Conservation (phyloP, 2,888 invertebrate genomes). For the Ypsolopha sequella region DNA sequence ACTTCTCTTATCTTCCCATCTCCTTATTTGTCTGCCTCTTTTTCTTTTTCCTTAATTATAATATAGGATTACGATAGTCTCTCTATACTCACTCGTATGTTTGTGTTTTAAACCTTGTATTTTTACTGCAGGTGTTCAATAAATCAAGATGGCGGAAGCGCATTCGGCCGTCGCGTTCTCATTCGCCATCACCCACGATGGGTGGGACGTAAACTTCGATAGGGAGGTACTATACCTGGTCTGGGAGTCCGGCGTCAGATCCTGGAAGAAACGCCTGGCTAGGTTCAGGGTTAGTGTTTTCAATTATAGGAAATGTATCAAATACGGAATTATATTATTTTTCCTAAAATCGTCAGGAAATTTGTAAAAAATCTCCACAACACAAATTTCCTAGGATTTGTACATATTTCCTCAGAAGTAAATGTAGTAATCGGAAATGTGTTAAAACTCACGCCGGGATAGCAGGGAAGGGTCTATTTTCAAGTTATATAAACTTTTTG, state of each 20-base stretch:
- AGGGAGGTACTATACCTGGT: slow-evolving; percentile 95
- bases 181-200: slow-evolving; percentile 97
- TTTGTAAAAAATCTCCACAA: too few relatives aligned
- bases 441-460: too few relatives aligned
- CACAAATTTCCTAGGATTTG: too few relatives aligned
- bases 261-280: slow-evolving; percentile 94
- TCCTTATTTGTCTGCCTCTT: background rate
- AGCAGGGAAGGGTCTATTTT: too few relatives aligned
- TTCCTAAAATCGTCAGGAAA: too few relatives aligned
- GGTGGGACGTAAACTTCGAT: slow-evolving; percentile 98
- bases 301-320: background rate
- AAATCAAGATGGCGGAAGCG: slow-evolving; percentile 91
- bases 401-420: too few relatives aligned
- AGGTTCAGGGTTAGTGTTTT: slow-evolving; percentile 84
- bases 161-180: slow-evolving; percentile 98
- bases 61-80: background rate
- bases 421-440: too few relatives aligned
- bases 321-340: too few relatives aligned
- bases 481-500: too few relatives aligned
- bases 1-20: background rate
- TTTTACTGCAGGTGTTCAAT: background rate
- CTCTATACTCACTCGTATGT: background rate
- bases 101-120: background rate
- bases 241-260: slow-evolving; percentile 94
- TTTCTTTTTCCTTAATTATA: background rate